Conservation (phyloP, 2,888 invertebrate genomes). For the Cantharis nigra region DNA sequence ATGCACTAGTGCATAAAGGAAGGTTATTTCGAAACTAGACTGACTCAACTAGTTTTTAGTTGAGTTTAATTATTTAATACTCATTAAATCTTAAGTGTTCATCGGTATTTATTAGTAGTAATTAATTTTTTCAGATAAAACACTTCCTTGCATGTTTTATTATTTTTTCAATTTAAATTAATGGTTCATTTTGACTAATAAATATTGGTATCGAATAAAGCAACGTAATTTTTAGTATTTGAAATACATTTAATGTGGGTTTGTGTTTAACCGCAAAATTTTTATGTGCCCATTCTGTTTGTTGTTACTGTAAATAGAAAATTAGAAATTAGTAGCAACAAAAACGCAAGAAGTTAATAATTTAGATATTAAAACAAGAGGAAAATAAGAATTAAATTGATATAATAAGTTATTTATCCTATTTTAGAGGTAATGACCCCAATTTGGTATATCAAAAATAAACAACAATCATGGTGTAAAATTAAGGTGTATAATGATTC, state of each 20-base stretch:
- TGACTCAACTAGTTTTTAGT: background rate
- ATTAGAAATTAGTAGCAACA: background rate
- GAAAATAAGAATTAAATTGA: conserved; percentile 12
- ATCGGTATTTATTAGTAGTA: background rate
- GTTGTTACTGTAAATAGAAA: background rate
- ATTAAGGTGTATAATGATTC: conserved; percentile 26
- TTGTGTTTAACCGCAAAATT: conserved; percentile 3
- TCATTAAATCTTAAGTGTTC: background rate
- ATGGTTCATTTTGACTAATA: background rate
- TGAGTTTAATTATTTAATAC: background rate
- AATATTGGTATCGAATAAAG: background rate
- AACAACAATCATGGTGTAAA: conserved; percentile 27
- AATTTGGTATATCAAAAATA: conserved; percentile 27
- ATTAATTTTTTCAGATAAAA: background rate
- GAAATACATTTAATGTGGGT: background rate
- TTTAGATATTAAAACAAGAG: conserved; percentile 21
- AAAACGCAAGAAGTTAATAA: conserved; percentile 18
- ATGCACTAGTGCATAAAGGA: too few relatives aligned
- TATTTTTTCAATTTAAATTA: background rate
- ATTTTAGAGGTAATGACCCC: conserved; percentile 13
- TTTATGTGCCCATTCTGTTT: background rate
- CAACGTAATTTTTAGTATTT: background rate
- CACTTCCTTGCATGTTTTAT: background rate
- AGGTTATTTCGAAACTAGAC: too few relatives aligned
- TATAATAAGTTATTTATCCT: conserved; percentile 19